Percentiles rank a stretch among this genome's conserved stretches.
phyloP scores from a whole-genome alignment of 2,113 vertebrate species.

The Myotis brandtii region DNA sequence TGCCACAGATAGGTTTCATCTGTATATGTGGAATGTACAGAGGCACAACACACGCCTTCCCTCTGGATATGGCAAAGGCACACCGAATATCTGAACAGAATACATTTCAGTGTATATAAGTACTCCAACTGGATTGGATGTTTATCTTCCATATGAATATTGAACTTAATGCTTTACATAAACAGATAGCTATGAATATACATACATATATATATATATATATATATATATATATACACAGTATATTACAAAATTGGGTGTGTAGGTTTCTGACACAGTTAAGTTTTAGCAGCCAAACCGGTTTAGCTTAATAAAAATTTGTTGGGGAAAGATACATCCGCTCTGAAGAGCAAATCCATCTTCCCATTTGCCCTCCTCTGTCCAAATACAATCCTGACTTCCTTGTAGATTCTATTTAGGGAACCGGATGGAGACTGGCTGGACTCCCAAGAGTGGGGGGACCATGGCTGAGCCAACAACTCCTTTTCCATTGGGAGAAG shows the following conservation, averaged over 20 bases:
- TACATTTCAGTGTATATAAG: not conserved
- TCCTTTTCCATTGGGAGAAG: slow-evolving; percentile 59
- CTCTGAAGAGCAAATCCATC: slow-evolving; percentile 67
- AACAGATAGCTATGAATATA: not conserved
- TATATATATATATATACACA: not conserved
- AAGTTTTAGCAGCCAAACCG: slow-evolving; percentile 49
- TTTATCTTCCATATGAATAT: slow-evolving; percentile 30
- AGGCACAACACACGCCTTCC: slow-evolving; percentile 17
- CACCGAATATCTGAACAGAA: not conserved
- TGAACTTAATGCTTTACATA: slow-evolving; percentile 30
- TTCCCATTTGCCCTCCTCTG: slow-evolving; percentile 75
- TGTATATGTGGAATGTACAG: not conserved
- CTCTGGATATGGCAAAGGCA: slow-evolving; percentile 45
- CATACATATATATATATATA: not conserved
- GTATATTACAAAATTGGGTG: not conserved
- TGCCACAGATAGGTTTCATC: not conserved
- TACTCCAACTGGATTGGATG: not conserved
- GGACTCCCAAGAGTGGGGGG: slow-evolving; percentile 62
- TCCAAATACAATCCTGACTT: slow-evolving; percentile 75
- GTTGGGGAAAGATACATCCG: slow-evolving; percentile 55
- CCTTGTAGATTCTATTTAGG: slow-evolving; percentile 78
- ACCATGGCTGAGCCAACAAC: slow-evolving; percentile 57
- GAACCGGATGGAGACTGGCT: slow-evolving; percentile 73
- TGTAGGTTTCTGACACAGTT: slow-evolving; percentile 4
- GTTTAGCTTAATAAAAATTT: slow-evolving; percentile 58